A percentile compares a stretch with the other conserved stretches of the same genome.
These are phyloP conservation scores for Magallana nippona DNA, from an alignment of 2,888 invertebrate genomes.

Conservation along the genomic window DNA sequence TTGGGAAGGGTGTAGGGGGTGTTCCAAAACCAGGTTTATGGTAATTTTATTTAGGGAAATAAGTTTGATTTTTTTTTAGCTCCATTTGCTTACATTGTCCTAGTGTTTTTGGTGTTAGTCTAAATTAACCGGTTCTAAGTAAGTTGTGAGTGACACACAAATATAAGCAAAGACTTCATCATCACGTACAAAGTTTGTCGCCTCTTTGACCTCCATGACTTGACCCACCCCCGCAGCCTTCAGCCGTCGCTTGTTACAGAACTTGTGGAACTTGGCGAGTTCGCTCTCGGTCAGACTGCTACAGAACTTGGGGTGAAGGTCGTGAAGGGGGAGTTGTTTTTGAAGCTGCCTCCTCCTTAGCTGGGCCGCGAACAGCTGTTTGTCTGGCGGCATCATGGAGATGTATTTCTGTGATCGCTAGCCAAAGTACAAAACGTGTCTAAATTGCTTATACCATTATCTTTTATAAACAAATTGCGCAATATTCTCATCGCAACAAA, in stretches of 20 bases:
- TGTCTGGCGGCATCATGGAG: slow-evolving; percentile 72
- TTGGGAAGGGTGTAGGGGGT: too few relatives aligned
- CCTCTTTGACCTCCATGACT: slow-evolving; percentile 64
- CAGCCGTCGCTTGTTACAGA: slow-evolving; percentile 66
- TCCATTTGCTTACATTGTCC: too few relatives aligned
- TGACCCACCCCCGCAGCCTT: slow-evolving; percentile 71
- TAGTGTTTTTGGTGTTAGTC: too few relatives aligned
- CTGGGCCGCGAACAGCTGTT: slow-evolving; percentile 72
- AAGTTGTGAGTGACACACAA: neutral
- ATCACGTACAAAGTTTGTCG: neutral
- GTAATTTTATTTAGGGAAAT: too few relatives aligned
- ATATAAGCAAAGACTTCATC: neutral
- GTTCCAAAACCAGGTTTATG: too few relatives aligned
- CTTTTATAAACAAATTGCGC: neutral
- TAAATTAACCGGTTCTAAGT: too few relatives aligned
- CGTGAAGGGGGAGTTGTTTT: slow-evolving; percentile 71
- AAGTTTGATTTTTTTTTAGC: too few relatives aligned
- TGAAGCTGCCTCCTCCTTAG: slow-evolving; percentile 70
- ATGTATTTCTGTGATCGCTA: slow-evolving; percentile 73
- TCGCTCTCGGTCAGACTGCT: slow-evolving; percentile 69
- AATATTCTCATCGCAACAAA: neutral
- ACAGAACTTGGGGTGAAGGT: slow-evolving; percentile 72
- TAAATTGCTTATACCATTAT: neutral
- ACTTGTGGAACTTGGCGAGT: slow-evolving; percentile 70
- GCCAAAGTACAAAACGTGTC: neutral